phyloP scores from a whole-genome alignment of 1,140 invertebrate genomes.

The Phocides pigmalion region DNA sequence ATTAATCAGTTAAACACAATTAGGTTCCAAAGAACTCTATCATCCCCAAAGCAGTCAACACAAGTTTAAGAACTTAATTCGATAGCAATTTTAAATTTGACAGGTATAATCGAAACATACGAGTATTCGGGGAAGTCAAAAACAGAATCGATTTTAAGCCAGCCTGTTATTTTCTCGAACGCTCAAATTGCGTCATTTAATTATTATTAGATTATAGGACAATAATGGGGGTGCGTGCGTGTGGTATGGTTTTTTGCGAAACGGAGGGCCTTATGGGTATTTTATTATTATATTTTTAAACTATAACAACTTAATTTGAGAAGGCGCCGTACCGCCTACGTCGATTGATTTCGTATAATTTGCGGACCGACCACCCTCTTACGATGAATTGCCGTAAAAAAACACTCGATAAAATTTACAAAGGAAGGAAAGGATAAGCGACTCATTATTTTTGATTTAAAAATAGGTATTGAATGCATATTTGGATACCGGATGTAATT shows the following conservation, averaged over 20 bases:
- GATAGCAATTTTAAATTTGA: conserved; percentile 6
- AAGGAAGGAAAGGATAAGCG: conserved; percentile 30
- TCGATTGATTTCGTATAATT: conserved; percentile 79
- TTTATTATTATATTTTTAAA: conserved; percentile 72
- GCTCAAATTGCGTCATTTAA: conserved; percentile 61
- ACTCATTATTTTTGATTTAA: conserved; percentile 12
- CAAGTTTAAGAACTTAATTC: conserved; percentile 29
- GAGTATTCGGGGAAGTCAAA: conserved; percentile 46
- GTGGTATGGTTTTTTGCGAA: conserved; percentile 76
- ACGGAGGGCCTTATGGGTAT: conserved; percentile 64
- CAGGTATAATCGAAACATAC: conserved; percentile 36
- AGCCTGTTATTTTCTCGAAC: conserved; percentile 55
- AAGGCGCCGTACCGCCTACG: conserved; percentile 70
- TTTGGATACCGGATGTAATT: too few species aligned
- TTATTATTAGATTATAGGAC: conserved; percentile 69
- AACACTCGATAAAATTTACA: conserved; percentile 38
- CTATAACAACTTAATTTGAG: conserved; percentile 79
- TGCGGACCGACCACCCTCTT: conserved; percentile 60
- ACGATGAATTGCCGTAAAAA: conserved; percentile 61
- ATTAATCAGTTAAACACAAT: not conserved
- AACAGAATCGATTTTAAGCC: conserved; percentile 45
- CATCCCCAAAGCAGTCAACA: conserved; percentile 20
- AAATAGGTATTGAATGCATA: too few species aligned
- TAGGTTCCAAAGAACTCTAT: not conserved
- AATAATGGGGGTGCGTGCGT: conserved; percentile 68